Conservation (phyloP, 2,888 invertebrate genomes). For the Chymomyza procnemis region DNA sequence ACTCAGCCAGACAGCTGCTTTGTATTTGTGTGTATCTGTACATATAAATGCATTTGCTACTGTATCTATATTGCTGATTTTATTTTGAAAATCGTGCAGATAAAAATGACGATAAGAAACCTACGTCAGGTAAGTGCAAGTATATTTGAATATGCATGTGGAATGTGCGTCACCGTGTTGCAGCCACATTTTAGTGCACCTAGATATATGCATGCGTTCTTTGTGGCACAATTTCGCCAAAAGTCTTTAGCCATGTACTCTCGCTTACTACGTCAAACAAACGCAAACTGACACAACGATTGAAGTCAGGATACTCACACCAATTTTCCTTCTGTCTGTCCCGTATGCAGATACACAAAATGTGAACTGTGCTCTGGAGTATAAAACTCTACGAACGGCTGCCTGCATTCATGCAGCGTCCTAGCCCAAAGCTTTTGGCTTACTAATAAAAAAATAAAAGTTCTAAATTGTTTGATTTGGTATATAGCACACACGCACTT, state of each 20-base stretch:
- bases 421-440: slow-evolving; percentile 19
- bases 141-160: slow-evolving; percentile 72
- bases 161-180: too few relatives aligned
- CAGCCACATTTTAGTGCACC: slow-evolving; percentile 58
- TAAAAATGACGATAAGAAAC: slow-evolving; percentile 92
- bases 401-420: neutral
- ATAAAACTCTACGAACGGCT: slow-evolving; percentile 68
- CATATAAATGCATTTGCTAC: slow-evolving; percentile 13
- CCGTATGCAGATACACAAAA: slow-evolving; percentile 32
- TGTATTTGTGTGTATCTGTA: slow-evolving; percentile 7
- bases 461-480: slow-evolving; percentile 67
- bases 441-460: slow-evolving; percentile 45
- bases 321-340: slow-evolving; percentile 14
- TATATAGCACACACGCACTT: slow-evolving; percentile 34
- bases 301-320: slow-evolving; percentile 2
- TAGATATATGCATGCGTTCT: slow-evolving; percentile 61
- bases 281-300: slow-evolving; percentile 19
- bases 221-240: slow-evolving; percentile 67
- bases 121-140: slow-evolving; percentile 86
- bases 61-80: slow-evolving; percentile 28
- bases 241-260: slow-evolving; percentile 65
- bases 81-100: slow-evolving; percentile 83
- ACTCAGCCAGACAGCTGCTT: slow-evolving; percentile 1
- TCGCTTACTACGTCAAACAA: neutral
- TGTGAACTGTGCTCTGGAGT: slow-evolving; percentile 58